Base-by-base conservation (phyloP, 1,140 invertebrate species). In the Heliconius melpomene region DNA sequence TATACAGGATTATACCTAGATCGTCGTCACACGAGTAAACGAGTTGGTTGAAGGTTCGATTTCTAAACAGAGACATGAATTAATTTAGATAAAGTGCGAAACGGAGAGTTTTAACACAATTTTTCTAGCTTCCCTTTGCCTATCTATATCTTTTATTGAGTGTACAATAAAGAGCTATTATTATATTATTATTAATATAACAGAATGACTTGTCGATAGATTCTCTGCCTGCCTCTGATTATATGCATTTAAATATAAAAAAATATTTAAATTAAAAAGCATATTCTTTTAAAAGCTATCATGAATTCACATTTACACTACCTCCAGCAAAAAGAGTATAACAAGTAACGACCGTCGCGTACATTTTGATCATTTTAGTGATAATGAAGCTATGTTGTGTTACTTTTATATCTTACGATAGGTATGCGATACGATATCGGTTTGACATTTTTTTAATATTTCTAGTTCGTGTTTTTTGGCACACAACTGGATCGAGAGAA, bases 311-410 rank as follows among this genome's bases (percentile, higher is more conserved):
- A 66, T 66, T 66, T 26, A 66, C 60, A 26, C 26, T 60, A 52
- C 16, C 50, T 18, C 50, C 16, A 52, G 60, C 26, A 66, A 66
- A 66, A 66, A 66, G 60, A 26, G 26, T 66, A 29, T 26, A 66
- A 66, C 26, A 66, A 66, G 11, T 66, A 66, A 66, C 20, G 54
- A 60, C 54, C 54, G 54, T 60, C 54, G 54, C 54, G 54, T 60
- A 60, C 54, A 60, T 60, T 60, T 60, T 60, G 54, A 66, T 66
- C 23, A 66, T 66, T 66, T 66, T 26, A 66, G 60, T 66, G 60
- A 66, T 66, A 66, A 66, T 66, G 60, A 66, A 66, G 60, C 60
- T 66, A 66, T 66, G 60, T 66, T 26, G 60, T 11, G 23, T 11
- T 66, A 6, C 26, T 3, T 66, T 66, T 66, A 66, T 66, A 60